Evolutionary conservation across 2,797 vertebrate species (phyloP).

Genomic region (Tragelaphus oryx): DNA sequence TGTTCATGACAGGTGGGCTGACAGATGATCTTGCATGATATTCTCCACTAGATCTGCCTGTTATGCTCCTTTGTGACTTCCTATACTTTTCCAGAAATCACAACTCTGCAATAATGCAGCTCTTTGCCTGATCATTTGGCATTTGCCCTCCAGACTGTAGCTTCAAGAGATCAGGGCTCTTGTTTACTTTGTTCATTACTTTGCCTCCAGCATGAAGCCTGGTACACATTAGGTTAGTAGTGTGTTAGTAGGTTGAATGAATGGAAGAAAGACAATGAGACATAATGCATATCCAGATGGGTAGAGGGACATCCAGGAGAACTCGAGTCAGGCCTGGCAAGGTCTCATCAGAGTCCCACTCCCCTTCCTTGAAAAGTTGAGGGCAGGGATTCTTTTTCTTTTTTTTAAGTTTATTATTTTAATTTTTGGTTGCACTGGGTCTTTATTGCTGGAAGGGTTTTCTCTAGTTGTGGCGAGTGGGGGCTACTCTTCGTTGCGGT

Average conservation of each 20-base stretch:
- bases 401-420: not conserved
- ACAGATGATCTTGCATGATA: constrained; percentile 31
- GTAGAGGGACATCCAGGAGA: not conserved
- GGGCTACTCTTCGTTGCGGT: not conserved
- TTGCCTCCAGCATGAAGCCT: not conserved
- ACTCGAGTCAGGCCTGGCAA: not conserved
- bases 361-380: not conserved
- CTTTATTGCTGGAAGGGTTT: not conserved
- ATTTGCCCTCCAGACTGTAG: not conserved
- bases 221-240: not conserved
- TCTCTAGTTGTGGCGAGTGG: not conserved
- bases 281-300: not conserved
- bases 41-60: not conserved
- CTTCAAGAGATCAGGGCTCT: not conserved
- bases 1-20: constrained; percentile 3
- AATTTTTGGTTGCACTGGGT: not conserved
- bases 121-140: not conserved
- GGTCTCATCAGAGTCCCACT: not conserved
- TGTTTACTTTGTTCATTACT: not conserved
- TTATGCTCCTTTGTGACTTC: not conserved
- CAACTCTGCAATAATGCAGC: not conserved
- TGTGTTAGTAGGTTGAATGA: not conserved
- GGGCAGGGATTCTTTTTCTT: not conserved
- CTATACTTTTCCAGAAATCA: not conserved
- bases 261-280: not conserved